These are phyloP conservation scores for Berghia stephanieae DNA, from an alignment of 1,140 invertebrate species.

Conservation along the genomic window DNA sequence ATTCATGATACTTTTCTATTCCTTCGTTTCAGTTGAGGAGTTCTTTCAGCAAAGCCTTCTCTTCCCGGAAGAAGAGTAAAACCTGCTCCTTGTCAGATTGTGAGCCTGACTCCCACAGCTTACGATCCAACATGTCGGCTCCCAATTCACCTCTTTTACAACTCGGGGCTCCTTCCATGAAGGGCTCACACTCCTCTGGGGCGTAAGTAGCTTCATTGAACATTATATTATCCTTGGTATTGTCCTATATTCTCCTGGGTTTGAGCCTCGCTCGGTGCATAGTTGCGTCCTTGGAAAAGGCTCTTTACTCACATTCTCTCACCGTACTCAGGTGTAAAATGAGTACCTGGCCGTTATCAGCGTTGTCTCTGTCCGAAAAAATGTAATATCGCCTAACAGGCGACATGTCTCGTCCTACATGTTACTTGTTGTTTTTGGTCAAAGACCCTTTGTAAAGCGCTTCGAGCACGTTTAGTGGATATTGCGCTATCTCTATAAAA, in stretches of 20 bases:
- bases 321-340: too few relatives aligned
- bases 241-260: too few relatives aligned
- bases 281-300: background rate
- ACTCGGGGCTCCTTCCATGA: constrained; percentile 56
- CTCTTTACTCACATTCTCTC: background rate
- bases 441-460: too few relatives aligned
- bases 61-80: constrained; percentile 75
- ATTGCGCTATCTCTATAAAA: too few relatives aligned
- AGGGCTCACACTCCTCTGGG: constrained; percentile 68
- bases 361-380: too few relatives aligned
- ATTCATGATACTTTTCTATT: background rate
- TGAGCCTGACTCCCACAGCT: constrained; percentile 66
- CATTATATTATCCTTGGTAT: too few relatives aligned
- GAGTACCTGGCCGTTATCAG: too few relatives aligned
- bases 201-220: constrained; percentile 67
- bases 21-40: constrained; percentile 78
- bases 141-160: constrained; percentile 67
- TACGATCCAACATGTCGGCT: constrained; percentile 65
- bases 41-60: constrained; percentile 98
- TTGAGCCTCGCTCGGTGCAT: too few relatives aligned
- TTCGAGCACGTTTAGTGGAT: too few relatives aligned
- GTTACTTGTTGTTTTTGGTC: too few relatives aligned
- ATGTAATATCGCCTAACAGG: too few relatives aligned
- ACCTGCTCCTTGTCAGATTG: constrained; percentile 75
- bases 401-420: too few relatives aligned